Evolutionary conservation across 2,113 vertebrate genomes (phyloP).

Genomic region (Epinephelus fuscoguttatus): DNA sequence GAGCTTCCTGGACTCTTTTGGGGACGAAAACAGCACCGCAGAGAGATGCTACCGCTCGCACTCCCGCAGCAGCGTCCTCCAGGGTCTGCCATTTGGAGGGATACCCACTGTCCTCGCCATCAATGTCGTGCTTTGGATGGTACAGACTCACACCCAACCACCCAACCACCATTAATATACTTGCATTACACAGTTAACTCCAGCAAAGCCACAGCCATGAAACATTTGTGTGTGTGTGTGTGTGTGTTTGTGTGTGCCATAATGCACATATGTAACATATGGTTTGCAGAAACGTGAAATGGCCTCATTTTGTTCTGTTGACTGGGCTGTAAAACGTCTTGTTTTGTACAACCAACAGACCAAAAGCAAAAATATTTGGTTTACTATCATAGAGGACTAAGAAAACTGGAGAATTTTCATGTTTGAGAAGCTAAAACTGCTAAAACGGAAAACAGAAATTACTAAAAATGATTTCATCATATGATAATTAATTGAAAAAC

Average conservation of each 20-base stretch:
- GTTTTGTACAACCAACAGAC: no score
- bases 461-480: not conserved
- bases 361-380: not conserved
- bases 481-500: no score
- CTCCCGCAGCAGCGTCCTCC: conserved; percentile 91
- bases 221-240: not conserved
- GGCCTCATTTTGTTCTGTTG: no score
- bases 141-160: conserved; percentile 67
- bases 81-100: conserved; percentile 94
- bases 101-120: conserved; percentile 93
- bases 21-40: conserved; percentile 82
- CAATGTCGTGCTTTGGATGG: conserved; percentile 93
- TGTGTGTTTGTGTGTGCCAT: not conserved
- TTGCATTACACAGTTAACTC: not conserved
- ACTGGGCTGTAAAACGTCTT: not conserved
- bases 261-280: no score
- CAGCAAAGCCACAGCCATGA: not conserved
- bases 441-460: not conserved
- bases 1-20: conserved; percentile 59
- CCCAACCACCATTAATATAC: not conserved
- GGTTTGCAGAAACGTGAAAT: no score
- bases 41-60: conserved; percentile 89
- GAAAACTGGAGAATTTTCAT: not conserved
- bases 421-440: not conserved
- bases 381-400: not conserved